Percentiles rank a stretch among this genome's conserved stretches.
Evolutionary conservation across 2,888 invertebrate species (phyloP).

Genomic region (Drosophila macrospina): DNA sequence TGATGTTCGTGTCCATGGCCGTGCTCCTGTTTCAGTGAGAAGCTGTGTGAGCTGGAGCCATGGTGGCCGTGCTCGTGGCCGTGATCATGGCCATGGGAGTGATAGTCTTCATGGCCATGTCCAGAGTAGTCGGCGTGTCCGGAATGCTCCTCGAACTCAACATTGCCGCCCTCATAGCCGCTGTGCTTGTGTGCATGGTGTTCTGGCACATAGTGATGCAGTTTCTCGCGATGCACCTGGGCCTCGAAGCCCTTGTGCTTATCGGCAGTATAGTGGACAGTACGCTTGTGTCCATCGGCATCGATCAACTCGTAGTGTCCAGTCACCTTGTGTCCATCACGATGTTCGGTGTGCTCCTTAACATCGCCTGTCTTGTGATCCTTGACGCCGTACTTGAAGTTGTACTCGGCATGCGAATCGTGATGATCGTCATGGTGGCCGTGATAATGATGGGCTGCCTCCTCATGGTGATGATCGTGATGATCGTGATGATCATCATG

Average conservation of each 20-base stretch:
- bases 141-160: slow-evolving; percentile 70
- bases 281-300: slow-evolving; percentile 80
- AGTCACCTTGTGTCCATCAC: slow-evolving; percentile 78
- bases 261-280: slow-evolving; percentile 79
- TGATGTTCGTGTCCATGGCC: slow-evolving; percentile 52
- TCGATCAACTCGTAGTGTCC: slow-evolving; percentile 81
- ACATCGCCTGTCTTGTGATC: slow-evolving; percentile 78
- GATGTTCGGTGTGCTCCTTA: slow-evolving; percentile 71
- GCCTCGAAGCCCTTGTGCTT: slow-evolving; percentile 80
- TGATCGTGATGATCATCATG: slow-evolving; percentile 67
- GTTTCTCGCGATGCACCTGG: slow-evolving; percentile 70
- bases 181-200: slow-evolving; percentile 68
- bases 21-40: slow-evolving; percentile 69
- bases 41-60: slow-evolving; percentile 64
- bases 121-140: slow-evolving; percentile 50
- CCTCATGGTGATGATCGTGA: slow-evolving; percentile 36
- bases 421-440: slow-evolving; percentile 65
- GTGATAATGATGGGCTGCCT: slow-evolving; percentile 43
- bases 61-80: slow-evolving; percentile 34
- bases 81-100: slow-evolving; percentile 41
- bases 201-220: slow-evolving; percentile 57
- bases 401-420: slow-evolving; percentile 74
- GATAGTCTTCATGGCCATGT: slow-evolving; percentile 41
- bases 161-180: slow-evolving; percentile 69
- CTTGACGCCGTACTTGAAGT: slow-evolving; percentile 76